Evolutionary conservation across 2,888 invertebrate genomes (phyloP).

Genomic region (Hydrotaea diabolus): DNA sequence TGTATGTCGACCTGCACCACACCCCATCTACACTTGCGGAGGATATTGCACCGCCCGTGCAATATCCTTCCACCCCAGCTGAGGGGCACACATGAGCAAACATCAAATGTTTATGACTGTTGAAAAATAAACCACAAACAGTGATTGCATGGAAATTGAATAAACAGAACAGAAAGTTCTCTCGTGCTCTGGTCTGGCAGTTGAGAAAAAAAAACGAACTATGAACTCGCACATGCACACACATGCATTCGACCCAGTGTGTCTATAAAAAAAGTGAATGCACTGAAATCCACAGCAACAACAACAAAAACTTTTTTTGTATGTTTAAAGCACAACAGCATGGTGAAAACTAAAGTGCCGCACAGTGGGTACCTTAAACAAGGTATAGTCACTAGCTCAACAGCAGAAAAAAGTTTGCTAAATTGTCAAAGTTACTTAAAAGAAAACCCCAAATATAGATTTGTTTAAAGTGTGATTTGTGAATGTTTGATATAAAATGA

Average conservation of each 20-base stretch:
- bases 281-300: background rate
- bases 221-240: background rate
- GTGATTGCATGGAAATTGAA: conserved; percentile 54
- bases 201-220: background rate
- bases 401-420: no score
- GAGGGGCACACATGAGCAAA: conserved; percentile 1
- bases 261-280: conserved; percentile 10
- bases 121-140: conserved; percentile 51
- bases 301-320: background rate
- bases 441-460: no score
- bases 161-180: conserved; percentile 28
- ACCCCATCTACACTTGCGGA: background rate
- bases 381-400: no score
- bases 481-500: no score
- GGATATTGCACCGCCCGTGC: no score
- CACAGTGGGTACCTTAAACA: no score
- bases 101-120: conserved; percentile 42
- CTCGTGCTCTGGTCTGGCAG: background rate
- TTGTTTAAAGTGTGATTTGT: no score
- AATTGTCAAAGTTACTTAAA: no score
- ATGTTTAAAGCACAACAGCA: background rate
- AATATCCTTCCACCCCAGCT: no score
- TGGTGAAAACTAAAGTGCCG: background rate
- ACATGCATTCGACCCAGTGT: background rate
- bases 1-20: background rate